Evolutionary conservation across 35 echinoderm and acorn worm genomes (phyloP).

Genomic region (Holothuria glaberrima): DNA sequence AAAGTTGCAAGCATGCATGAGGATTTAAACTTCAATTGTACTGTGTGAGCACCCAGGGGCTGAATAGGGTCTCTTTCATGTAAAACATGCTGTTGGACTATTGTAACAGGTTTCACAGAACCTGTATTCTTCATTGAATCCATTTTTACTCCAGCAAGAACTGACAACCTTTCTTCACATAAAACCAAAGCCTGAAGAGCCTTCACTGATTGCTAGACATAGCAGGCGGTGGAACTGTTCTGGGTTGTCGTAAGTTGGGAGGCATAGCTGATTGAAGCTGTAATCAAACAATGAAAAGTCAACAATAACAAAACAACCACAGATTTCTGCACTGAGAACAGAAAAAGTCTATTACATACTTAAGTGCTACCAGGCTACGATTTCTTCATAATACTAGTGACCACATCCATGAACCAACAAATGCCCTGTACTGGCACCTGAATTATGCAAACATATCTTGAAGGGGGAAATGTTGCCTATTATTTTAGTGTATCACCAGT

Average conservation of each 20-base stretch:
- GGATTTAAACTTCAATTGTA: neutral
- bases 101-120: too few species aligned
- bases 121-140: neutral
- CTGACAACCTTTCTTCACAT: slow-evolving; percentile 18
- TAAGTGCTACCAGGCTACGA: too few species aligned
- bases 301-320: too few species aligned
- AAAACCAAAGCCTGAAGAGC: slow-evolving; percentile 82
- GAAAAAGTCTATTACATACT: too few species aligned
- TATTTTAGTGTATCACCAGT: too few species aligned
- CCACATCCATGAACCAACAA: too few species aligned
- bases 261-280: slow-evolving; percentile 99
- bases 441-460: too few species aligned
- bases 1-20: neutral
- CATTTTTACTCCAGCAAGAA: neutral
- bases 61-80: neutral
- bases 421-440: too few species aligned
- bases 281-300: neutral
- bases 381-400: too few species aligned
- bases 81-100: neutral
- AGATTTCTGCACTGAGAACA: too few species aligned
- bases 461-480: too few species aligned
- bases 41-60: neutral
- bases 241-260: slow-evolving; percentile 89
- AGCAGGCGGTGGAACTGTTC: slow-evolving; percentile 93
- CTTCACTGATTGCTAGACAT: slow-evolving; percentile 92